Percentiles rank a stretch among this genome's conserved stretches.
phyloP scores from a whole-genome alignment of 1,140 invertebrate genomes.

The Pseudachorutes palmiensis region DNA sequence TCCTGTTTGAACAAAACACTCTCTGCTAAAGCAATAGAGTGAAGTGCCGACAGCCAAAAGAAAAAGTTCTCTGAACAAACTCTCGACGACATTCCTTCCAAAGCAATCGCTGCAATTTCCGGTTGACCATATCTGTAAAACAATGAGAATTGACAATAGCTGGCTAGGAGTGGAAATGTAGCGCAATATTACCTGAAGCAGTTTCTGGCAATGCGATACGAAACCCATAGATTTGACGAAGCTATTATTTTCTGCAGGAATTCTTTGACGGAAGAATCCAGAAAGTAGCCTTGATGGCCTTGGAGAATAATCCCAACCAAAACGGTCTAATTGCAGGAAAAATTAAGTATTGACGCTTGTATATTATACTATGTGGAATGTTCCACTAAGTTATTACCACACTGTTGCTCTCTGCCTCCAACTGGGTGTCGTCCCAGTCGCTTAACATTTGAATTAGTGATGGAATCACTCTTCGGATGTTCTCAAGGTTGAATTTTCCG shows the following conservation, averaged over 20 bases:
- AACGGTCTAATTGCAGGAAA: constrained; percentile 16
- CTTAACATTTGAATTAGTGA: constrained; percentile 51
- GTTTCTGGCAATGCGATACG: constrained; percentile 76
- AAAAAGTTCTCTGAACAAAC: constrained; percentile 82
- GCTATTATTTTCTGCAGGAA: constrained; percentile 48
- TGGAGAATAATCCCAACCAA: constrained; percentile 56
- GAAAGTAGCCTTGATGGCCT: constrained; percentile 49
- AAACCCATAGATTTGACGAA: constrained; percentile 66
- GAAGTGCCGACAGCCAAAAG: constrained; percentile 75
- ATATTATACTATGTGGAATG: background rate
- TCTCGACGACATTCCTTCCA: constrained; percentile 57
- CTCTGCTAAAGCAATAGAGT: constrained; percentile 46
- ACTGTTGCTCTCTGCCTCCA: constrained; percentile 24
- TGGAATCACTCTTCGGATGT: constrained; percentile 49
- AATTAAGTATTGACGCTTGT: background rate
- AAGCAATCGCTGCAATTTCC: constrained; percentile 58
- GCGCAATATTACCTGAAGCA: constrained; percentile 72
- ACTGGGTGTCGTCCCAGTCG: constrained; percentile 20
- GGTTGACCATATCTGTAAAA: constrained; percentile 67
- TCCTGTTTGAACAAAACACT: constrained; percentile 39
- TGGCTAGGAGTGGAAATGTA: too few species aligned
- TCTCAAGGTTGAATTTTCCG: constrained; percentile 55
- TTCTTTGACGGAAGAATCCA: constrained; percentile 42
- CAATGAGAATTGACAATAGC: too few species aligned
- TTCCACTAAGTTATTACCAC: constrained; percentile 21